Evolutionary conservation across 2,113 vertebrate genomes (phyloP).

Genomic region (Syngnathus floridae): DNA sequence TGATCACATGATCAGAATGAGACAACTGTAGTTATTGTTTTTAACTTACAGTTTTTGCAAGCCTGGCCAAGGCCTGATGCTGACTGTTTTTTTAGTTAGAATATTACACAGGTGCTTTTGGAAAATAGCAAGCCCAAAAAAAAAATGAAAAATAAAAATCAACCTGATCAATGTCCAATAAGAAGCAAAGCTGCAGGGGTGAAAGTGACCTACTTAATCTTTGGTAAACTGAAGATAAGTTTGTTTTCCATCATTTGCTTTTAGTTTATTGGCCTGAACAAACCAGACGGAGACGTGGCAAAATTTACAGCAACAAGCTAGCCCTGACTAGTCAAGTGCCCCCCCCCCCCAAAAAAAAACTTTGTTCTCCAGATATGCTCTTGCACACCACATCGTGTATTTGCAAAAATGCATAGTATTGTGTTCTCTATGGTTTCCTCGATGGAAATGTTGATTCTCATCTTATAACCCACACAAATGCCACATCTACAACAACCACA

Average conservation of each 20-base stretch:
- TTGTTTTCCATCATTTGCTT: slow-evolving; percentile 46
- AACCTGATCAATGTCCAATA: slow-evolving; percentile 39
- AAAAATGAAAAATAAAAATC: no score
- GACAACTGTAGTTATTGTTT: no score
- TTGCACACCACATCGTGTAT: neutral
- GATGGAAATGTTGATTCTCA: neutral
- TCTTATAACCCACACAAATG: slow-evolving; percentile 13
- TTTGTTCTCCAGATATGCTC: slow-evolving; percentile 35
- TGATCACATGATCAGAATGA: no score
- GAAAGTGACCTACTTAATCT: slow-evolving; percentile 51
- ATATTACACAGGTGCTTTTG: slow-evolving; percentile 25
- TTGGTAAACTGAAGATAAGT: slow-evolving; percentile 29
- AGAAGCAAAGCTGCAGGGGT: slow-evolving; percentile 25
- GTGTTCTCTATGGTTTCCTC: neutral
- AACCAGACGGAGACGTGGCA: slow-evolving; percentile 35
- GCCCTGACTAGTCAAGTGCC: slow-evolving; percentile 23
- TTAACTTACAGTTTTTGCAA: no score
- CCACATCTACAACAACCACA: slow-evolving; percentile 20
- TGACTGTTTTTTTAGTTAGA: slow-evolving; percentile 24
- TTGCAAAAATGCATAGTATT: neutral
- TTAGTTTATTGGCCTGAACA: slow-evolving; percentile 44
- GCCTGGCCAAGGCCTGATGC: no score
- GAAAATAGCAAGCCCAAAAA: slow-evolving; percentile 20
- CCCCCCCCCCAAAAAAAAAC: slow-evolving; percentile 15
- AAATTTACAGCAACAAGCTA: slow-evolving; percentile 56